Conservation (phyloP, 2,113 vertebrate genomes). For the Chamaea fasciata region DNA sequence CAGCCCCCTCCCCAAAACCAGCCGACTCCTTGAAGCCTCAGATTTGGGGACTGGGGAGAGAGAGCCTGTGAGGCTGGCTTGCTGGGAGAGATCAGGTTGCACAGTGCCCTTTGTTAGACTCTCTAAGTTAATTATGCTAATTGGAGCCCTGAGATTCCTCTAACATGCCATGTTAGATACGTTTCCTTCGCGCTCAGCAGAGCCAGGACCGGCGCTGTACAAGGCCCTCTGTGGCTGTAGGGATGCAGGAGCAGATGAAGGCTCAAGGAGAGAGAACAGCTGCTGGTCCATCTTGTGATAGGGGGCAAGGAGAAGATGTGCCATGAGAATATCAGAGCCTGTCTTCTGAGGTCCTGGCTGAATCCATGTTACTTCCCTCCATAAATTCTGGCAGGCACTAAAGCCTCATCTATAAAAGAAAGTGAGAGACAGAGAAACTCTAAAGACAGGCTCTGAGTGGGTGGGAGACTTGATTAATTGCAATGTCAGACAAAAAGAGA, state of each 20-base stretch:
- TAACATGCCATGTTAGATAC: background rate
- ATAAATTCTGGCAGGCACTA: constrained; percentile 36
- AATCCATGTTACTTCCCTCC: background rate
- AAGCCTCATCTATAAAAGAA: constrained; percentile 37
- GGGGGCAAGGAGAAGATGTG: background rate
- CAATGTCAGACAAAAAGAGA: constrained; percentile 49
- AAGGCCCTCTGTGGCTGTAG: background rate
- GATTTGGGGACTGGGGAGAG: constrained; percentile 38
- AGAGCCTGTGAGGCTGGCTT: constrained; percentile 59
- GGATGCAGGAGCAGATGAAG: background rate
- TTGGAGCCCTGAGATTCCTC: constrained; percentile 63
- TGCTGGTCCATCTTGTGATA: background rate
- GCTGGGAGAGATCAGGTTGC: constrained; percentile 71
- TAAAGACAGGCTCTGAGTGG: constrained; percentile 40
- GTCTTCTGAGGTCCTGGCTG: constrained; percentile 9
- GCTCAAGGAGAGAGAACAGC: background rate
- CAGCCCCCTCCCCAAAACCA: background rate
- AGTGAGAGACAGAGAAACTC: constrained; percentile 14
- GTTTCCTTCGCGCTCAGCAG: background rate
- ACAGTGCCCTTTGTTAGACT: constrained; percentile 59
- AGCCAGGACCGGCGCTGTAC: rapidly evolving
- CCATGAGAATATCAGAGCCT: background rate
- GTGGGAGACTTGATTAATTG: constrained; percentile 56
- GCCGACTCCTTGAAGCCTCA: background rate
- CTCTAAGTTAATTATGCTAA: constrained; percentile 70